phyloP scores from a whole-genome alignment of 1,140 invertebrate genomes.

The Diachasmimorpha longicaudata region DNA sequence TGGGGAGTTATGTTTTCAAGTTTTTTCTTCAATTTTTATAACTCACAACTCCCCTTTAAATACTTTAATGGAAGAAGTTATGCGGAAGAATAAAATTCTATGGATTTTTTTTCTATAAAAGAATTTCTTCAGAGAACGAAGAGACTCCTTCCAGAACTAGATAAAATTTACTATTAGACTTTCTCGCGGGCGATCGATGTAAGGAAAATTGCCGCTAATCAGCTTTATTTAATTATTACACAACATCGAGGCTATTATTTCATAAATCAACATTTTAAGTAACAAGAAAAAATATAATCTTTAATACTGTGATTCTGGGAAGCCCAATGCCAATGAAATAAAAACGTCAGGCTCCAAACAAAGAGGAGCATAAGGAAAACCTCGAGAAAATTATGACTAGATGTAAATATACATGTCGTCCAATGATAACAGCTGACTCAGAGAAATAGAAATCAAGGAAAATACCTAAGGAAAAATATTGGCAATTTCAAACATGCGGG shows the following conservation, averaged over 20 bases:
- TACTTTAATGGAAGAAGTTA: too few relatives aligned
- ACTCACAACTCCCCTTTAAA: too few relatives aligned
- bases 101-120: too few relatives aligned
- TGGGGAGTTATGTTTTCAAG: too few relatives aligned
- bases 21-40: too few relatives aligned
- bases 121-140: too few relatives aligned
- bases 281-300: too few relatives aligned
- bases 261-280: background rate
- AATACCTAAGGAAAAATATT: background rate
- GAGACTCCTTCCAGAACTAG: too few relatives aligned
- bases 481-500: background rate
- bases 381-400: background rate
- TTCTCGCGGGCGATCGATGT: too few relatives aligned
- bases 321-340: background rate
- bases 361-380: background rate
- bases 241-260: background rate
- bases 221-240: background rate
- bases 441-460: background rate
- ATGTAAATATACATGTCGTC: background rate
- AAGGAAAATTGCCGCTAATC: too few relatives aligned
- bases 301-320: background rate
- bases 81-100: too few relatives aligned
- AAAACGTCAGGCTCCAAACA: background rate
- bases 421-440: background rate
- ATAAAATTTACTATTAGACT: too few relatives aligned